These are phyloP conservation scores for Tetropium fuscum DNA, from an alignment of 2,888 invertebrate species.

Conservation along the genomic window DNA sequence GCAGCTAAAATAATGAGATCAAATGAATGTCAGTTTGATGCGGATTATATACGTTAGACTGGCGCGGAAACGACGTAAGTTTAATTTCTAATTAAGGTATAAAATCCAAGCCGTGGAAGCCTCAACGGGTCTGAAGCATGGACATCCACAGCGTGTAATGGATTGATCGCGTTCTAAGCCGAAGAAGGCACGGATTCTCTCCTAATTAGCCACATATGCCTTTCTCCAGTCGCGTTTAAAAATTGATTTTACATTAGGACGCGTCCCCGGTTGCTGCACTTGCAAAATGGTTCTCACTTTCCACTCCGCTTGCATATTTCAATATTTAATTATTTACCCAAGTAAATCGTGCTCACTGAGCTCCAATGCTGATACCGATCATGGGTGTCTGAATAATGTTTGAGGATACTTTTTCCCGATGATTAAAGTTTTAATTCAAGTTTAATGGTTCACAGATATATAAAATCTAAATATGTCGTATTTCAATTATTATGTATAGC, in stretches of 20 bases:
- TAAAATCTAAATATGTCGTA: too few species aligned
- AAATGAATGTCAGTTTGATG: too few species aligned
- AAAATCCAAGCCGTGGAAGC: too few species aligned
- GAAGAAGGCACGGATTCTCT: conserved; percentile 1
- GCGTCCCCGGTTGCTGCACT: conserved; percentile 22
- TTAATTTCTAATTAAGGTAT: too few species aligned
- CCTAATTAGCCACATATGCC: conserved; percentile 30
- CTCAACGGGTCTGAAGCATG: too few species aligned
- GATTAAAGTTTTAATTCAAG: not conserved
- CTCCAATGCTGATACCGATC: conserved; percentile 4
- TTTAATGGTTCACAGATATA: not conserved
- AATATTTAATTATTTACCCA: conserved; percentile 22
- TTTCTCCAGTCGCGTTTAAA: conserved; percentile 11
- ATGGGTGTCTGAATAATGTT: not conserved
- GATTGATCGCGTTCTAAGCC: not conserved
- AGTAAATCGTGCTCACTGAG: conserved; percentile 16
- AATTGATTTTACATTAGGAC: conserved; percentile 29
- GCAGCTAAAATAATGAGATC: too few species aligned
- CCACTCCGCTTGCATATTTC: conserved; percentile 10
- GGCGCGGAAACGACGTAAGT: too few species aligned
- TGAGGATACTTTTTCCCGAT: not conserved
- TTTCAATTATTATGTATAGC: not conserved
- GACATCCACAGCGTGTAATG: not conserved
- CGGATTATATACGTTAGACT: too few species aligned
- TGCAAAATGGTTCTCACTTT: conserved; percentile 22